Evolutionary conservation across 64 coral and sea anemone genomes (phyloP).

Genomic region (Cladopsammia gracilis): DNA sequence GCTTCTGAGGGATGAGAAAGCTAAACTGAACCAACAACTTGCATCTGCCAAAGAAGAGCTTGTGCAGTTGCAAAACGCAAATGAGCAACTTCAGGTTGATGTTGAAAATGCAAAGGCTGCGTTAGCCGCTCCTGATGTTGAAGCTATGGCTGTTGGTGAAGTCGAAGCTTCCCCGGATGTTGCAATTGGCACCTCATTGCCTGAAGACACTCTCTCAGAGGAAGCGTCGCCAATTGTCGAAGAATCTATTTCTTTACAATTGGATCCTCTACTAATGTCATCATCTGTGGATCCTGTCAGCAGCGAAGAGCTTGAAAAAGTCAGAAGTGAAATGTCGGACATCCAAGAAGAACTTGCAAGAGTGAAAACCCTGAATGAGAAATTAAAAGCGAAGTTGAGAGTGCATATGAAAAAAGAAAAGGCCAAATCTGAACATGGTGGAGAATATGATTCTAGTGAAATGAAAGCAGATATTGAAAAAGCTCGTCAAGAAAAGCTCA

Average conservation of each 20-base stretch:
- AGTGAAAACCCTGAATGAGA: slow-evolving; percentile 61
- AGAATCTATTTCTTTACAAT: background rate
- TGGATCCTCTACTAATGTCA: background rate
- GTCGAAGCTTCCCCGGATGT: background rate
- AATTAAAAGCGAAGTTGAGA: slow-evolving; percentile 53
- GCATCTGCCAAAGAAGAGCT: background rate
- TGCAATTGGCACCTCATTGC: background rate
- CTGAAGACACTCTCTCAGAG: background rate
- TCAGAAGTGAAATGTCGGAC: background rate
- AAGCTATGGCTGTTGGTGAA: background rate
- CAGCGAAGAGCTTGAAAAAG: slow-evolving; percentile 9
- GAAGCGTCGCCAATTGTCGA: background rate
- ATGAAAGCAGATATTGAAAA: slow-evolving; percentile 79
- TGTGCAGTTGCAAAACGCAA: background rate
- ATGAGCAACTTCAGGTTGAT: background rate
- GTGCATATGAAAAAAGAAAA: slow-evolving; percentile 43
- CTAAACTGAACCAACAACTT: background rate
- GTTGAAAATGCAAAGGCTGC: background rate
- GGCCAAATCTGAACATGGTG: slow-evolving; percentile 41
- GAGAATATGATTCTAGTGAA: slow-evolving; percentile 65
- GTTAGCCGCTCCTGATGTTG: background rate
- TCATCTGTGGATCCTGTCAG: background rate
- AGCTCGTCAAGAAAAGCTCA: slow-evolving; percentile 74
- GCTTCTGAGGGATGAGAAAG: background rate
- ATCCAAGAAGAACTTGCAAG: slow-evolving; percentile 45